Evolutionary conservation across 2,113 vertebrate genomes (phyloP), one percentile per base, ranked within the genome.

Genomic region (Pristiophorus japonicus): DNA sequence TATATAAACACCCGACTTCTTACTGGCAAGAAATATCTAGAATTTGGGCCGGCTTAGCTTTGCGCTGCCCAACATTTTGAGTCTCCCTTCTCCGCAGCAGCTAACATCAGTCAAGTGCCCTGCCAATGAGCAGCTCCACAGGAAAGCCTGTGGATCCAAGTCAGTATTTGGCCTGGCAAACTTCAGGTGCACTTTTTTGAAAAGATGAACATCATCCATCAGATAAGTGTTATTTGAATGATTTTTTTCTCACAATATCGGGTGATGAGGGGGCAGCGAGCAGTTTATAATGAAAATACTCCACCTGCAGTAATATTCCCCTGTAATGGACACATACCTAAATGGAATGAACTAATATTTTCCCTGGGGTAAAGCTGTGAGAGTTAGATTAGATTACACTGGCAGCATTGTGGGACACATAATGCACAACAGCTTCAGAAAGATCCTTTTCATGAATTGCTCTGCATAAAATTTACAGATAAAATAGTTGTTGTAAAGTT

Each of bases 281-380:
- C n/a, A 6, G 7, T 65, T 92, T n/a, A 92, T 42, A 38, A 92
- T 92, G 59, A 42, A 92, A n/a, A 4, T 12, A 59, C 24, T 59
- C 47, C 14, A 55, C 8, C 14, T 55, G 14, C 30, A 59, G 27
- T 65, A 92, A 20, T 91, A 63, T n/a, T 63, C 18, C 34, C 30
- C 34, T 65, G 34, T 22, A 38, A 63, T 92, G n/a, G 34, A 63
- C 16, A 63, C 59, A 92, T 38, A 63, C 18, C 59, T n/a, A 63
- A 92, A 62, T 92, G 88, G 34, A 92, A 92, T 92, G 22, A 92
- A 92, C 34, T 65, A 4, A 90, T 59, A 59, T 90, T 59, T 55
- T 34, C 51, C 87, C 51, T 90, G 30, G 51, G 87, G 27, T 90
- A 90, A 59, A 90, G 14, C 59, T 59, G 3, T 3, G 45, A 87